phyloP scores from a whole-genome alignment of 1,140 invertebrate species.

The Conus ventricosus region DNA sequence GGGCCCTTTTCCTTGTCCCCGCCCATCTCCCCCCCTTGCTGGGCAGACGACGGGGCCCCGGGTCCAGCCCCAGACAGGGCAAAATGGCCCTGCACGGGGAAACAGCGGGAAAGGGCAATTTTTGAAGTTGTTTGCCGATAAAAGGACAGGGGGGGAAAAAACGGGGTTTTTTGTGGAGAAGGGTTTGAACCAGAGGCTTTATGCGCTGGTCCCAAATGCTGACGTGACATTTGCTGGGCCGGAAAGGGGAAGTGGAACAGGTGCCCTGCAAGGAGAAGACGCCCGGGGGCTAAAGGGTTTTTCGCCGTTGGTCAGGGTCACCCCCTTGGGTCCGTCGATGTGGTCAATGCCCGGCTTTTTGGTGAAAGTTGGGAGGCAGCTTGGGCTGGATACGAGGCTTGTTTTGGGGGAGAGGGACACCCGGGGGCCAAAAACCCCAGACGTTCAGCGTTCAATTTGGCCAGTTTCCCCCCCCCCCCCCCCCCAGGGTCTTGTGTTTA shows the following conservation, averaged over 20 bases:
- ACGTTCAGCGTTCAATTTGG: too few species aligned
- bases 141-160: slow-evolving; percentile 87
- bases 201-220: slow-evolving; percentile 87
- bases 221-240: slow-evolving; percentile 82
- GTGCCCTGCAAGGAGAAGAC: slow-evolving; percentile 88
- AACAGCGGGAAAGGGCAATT: slow-evolving; percentile 89
- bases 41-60: slow-evolving; percentile 62
- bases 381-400: slow-evolving; percentile 47
- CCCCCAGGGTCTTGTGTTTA: too few species aligned
- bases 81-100: slow-evolving; percentile 89
- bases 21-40: slow-evolving; percentile 78
- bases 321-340: slow-evolving; percentile 41
- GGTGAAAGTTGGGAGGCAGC: slow-evolving; percentile 62
- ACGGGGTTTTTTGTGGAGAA: slow-evolving; percentile 82
- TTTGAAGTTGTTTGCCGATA: slow-evolving; percentile 86
- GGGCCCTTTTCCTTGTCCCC: slow-evolving; percentile 80
- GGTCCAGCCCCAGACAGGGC: slow-evolving; percentile 81
- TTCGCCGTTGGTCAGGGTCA: slow-evolving; percentile 64
- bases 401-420: slow-evolving; percentile 68
- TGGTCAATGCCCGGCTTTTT: slow-evolving; percentile 59
- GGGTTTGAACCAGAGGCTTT: slow-evolving; percentile 87
- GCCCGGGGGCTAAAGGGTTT: slow-evolving; percentile 80
- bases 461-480: too few species aligned
- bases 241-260: slow-evolving; percentile 87
- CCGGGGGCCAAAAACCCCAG: slow-evolving; percentile 31